These are phyloP conservation scores for Cheilosia vulpina DNA, from an alignment of 2,888 invertebrate species.

Conservation along the genomic window DNA sequence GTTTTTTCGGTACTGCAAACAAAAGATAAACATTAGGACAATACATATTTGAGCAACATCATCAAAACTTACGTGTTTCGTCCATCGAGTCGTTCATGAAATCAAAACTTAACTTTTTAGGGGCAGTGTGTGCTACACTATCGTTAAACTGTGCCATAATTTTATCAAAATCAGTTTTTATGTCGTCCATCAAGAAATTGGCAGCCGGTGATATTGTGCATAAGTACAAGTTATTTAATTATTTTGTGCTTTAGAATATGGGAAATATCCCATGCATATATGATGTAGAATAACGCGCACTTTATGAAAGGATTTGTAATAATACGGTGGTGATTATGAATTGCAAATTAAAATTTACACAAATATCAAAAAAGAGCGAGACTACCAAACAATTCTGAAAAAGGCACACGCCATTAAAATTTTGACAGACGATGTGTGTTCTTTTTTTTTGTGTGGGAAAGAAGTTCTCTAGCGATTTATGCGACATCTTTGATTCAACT, in stretches of 20 bases:
- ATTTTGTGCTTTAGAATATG: background rate
- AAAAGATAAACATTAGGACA: background rate
- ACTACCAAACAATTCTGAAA: background rate
- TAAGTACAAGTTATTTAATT: background rate
- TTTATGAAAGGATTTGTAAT: background rate
- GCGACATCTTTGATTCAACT: conserved; percentile 20
- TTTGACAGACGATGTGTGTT: conserved; percentile 12
- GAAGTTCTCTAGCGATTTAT: background rate
- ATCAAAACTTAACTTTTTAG: conserved; percentile 82
- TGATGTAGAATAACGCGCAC: background rate
- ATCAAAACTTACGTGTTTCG: conserved; percentile 76
- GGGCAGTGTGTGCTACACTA: conserved; percentile 80
- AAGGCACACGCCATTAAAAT: conserved; percentile 21
- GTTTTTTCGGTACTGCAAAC: conserved; percentile 80
- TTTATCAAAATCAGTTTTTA: conserved; percentile 81
- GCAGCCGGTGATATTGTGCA: conserved; percentile 22
- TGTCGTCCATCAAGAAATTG: conserved; percentile 80
- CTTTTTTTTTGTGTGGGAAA: background rate
- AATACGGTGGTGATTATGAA: background rate
- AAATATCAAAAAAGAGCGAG: background rate
- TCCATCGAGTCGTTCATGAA: conserved; percentile 79
- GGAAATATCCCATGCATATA: background rate
- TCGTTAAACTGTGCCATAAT: conserved; percentile 82
- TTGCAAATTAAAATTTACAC: background rate
- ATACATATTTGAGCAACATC: background rate